These are phyloP conservation scores for Argya squamiceps DNA, from an alignment of 2,797 vertebrate genomes.

Conservation along the genomic window DNA sequence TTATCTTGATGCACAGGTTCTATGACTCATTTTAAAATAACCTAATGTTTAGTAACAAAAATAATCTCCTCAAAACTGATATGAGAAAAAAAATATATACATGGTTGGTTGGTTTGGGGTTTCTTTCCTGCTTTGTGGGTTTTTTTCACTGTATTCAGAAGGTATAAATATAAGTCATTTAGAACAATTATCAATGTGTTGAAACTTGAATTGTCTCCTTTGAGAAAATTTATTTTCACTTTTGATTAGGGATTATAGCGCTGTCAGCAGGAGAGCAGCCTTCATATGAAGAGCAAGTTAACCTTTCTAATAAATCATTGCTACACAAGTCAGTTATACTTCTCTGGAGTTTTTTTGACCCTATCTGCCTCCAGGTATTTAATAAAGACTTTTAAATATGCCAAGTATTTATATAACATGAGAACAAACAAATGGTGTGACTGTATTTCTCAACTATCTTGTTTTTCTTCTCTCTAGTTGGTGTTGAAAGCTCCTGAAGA, in stretches of 20 bases:
- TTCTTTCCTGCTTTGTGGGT: not conserved
- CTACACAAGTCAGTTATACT: slow-evolving; percentile 81
- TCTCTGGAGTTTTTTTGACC: slow-evolving; percentile 87
- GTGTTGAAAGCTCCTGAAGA: slow-evolving; percentile 89
- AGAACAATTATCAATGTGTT: not conserved
- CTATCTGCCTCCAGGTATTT: slow-evolving; percentile 86
- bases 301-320: slow-evolving; percentile 66
- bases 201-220: not conserved
- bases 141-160: not conserved
- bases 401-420: not conserved
- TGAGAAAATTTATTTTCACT: not conserved
- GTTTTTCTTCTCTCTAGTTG: slow-evolving; percentile 79
- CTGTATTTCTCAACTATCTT: not conserved
- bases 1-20: not conserved
- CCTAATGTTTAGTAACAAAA: not conserved
- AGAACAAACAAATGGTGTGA: not conserved
- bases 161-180: not conserved
- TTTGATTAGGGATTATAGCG: slow-evolving; percentile 84
- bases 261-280: slow-evolving; percentile 79
- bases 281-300: slow-evolving; percentile 71
- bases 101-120: not conserved
- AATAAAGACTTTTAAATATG: not conserved
- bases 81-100: not conserved
- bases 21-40: not conserved
- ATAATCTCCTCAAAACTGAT: not conserved